Conservation (phyloP, 2,113 vertebrate species). For the Alces alces region DNA sequence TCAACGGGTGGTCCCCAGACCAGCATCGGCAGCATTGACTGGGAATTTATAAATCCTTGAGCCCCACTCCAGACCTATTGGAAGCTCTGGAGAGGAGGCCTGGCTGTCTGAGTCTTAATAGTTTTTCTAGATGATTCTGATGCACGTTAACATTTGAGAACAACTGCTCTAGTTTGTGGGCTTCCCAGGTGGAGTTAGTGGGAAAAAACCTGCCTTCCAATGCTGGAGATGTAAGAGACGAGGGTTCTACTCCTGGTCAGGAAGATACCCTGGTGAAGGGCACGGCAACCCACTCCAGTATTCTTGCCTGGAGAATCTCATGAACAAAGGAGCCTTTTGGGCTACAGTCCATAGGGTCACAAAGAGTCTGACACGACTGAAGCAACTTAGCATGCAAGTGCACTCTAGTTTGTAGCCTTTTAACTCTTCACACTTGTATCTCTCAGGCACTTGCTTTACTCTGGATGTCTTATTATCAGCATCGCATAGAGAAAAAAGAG, state of each 20-base stretch:
- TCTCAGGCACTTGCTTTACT: background rate
- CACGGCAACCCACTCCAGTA: background rate
- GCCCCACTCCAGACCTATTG: background rate
- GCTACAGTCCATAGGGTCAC: background rate
- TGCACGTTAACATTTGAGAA: background rate
- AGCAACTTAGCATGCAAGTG: background rate
- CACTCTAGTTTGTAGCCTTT: background rate
- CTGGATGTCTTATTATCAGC: background rate
- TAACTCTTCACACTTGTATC: background rate
- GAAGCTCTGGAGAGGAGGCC: background rate
- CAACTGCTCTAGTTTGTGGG: background rate
- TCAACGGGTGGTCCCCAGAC: background rate
- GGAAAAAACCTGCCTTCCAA: background rate
- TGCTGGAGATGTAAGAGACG: background rate
- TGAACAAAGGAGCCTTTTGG: background rate
- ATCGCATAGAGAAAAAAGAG: background rate
- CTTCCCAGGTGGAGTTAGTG: background rate
- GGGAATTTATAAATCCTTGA: background rate
- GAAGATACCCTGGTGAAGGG: background rate
- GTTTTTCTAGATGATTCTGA: background rate
- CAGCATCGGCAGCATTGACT: background rate
- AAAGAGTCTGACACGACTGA: background rate
- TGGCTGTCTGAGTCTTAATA: background rate
- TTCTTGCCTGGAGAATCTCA: background rate
- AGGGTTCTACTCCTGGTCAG: background rate